Evolutionary conservation across 2,113 vertebrate genomes (phyloP).

Genomic region (Oceanodroma tethys): DNA sequence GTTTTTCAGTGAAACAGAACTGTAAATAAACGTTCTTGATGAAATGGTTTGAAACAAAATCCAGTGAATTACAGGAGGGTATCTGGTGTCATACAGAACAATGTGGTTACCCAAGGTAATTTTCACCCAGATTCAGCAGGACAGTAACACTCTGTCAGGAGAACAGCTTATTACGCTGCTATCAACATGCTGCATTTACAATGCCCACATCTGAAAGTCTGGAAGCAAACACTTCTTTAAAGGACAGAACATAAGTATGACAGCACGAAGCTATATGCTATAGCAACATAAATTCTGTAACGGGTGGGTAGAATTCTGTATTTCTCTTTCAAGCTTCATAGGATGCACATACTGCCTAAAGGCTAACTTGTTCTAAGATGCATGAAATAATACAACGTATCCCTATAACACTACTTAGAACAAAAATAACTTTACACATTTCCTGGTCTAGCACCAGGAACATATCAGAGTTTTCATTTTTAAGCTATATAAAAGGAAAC

Average conservation of each 20-base stretch:
- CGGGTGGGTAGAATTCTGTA: accelerated
- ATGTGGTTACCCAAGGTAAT: background rate
- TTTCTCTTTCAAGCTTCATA: background rate
- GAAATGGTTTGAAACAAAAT: background rate
- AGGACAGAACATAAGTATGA: background rate
- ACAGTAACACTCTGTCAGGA: background rate
- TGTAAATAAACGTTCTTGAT: background rate
- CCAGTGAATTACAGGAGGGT: background rate
- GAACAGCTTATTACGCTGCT: background rate
- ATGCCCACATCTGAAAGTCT: accelerated
- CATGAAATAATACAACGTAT: background rate
- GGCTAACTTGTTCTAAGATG: background rate
- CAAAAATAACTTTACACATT: background rate
- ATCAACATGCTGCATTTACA: background rate
- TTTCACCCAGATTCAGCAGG: background rate
- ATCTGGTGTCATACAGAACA: background rate
- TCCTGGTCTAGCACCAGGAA: background rate
- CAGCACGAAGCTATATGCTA: background rate
- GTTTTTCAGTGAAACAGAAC: background rate
- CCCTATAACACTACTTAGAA: background rate
- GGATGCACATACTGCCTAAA: background rate
- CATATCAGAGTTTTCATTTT: background rate
- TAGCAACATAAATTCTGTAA: background rate
- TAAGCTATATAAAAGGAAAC: background rate
- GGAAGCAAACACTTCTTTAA: background rate